phyloP scores from a whole-genome alignment of 2,888 invertebrate genomes.

The Unio pictorum region DNA sequence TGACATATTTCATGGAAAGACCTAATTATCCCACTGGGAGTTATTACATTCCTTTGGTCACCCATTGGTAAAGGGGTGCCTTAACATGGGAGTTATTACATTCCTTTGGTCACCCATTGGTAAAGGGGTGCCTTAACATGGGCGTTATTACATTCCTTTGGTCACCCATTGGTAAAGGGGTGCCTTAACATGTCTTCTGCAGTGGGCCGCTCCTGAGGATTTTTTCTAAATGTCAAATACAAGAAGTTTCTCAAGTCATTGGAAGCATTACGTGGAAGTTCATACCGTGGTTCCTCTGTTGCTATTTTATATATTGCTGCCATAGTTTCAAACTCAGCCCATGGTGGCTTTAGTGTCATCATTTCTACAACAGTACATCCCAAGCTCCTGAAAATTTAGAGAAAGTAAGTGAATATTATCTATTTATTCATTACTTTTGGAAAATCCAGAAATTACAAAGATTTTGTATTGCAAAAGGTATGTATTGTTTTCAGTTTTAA shows the following conservation, averaged over 20 bases:
- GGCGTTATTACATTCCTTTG: no score
- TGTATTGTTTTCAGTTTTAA: no score
- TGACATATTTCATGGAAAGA: conserved; percentile 3
- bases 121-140: conserved; percentile 41
- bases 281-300: conserved; percentile 65
- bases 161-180: conserved; percentile 28
- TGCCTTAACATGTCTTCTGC: conserved; percentile 60
- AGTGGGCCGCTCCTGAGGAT: conserved; percentile 58
- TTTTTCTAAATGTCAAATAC: conserved; percentile 56
- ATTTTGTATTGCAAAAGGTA: no score
- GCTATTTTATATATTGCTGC: conserved; percentile 72
- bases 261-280: conserved; percentile 59
- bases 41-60: conserved; percentile 13
- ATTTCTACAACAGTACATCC: conserved; percentile 72
- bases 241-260: conserved; percentile 60
- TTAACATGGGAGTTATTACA: conserved; percentile 27
- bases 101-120: conserved; percentile 14
- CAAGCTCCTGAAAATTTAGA: conserved; percentile 66
- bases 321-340: conserved; percentile 69
- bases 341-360: conserved; percentile 70
- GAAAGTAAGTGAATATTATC: no score
- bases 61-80: conserved; percentile 33
- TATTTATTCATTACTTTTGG: no score
- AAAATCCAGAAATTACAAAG: no score
- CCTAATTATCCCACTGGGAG: conserved; percentile 2